Conservation (phyloP, 2,888 invertebrate genomes). For the Cosmopolites sordidus region DNA sequence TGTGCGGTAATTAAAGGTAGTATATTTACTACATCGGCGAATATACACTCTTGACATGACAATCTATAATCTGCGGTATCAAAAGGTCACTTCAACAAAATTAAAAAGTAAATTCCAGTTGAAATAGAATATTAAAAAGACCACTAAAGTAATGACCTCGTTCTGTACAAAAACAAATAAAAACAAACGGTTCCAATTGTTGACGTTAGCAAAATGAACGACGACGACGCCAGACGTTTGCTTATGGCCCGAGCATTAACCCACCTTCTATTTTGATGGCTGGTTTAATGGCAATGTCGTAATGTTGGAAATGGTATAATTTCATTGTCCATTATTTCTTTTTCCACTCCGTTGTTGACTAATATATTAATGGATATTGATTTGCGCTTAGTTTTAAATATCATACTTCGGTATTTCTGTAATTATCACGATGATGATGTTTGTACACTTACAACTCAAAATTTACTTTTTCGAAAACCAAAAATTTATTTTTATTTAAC, state of each 20-base stretch:
- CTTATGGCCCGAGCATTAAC: constrained; percentile 27
- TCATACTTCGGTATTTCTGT: too few species aligned
- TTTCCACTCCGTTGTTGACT: constrained; percentile 8
- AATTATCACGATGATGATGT: too few species aligned
- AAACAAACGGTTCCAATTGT: constrained; percentile 19
- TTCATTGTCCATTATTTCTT: constrained; percentile 14
- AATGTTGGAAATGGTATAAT: constrained; percentile 18
- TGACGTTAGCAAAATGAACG: constrained; percentile 16
- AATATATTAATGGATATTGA: too few species aligned
- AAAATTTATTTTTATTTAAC: too few species aligned
- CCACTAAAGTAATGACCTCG: constrained; percentile 1
- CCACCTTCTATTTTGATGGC: constrained; percentile 26
- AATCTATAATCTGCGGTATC: too few species aligned
- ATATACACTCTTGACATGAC: too few species aligned
- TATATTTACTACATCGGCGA: too few species aligned
- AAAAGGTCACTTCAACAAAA: neutral
- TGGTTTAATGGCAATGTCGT: constrained; percentile 19
- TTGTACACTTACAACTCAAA: too few species aligned
- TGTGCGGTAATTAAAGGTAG: too few species aligned
- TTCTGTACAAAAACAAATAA: constrained; percentile 9
- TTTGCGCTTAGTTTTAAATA: too few species aligned
- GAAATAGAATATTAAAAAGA: neutral
- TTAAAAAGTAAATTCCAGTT: neutral
- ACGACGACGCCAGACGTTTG: constrained; percentile 26
- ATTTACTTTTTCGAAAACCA: too few species aligned